Evolutionary conservation across 2,113 vertebrate genomes (phyloP), one percentile per base, ranked within the genome.

Genomic region (Nesogale talazaci): DNA sequence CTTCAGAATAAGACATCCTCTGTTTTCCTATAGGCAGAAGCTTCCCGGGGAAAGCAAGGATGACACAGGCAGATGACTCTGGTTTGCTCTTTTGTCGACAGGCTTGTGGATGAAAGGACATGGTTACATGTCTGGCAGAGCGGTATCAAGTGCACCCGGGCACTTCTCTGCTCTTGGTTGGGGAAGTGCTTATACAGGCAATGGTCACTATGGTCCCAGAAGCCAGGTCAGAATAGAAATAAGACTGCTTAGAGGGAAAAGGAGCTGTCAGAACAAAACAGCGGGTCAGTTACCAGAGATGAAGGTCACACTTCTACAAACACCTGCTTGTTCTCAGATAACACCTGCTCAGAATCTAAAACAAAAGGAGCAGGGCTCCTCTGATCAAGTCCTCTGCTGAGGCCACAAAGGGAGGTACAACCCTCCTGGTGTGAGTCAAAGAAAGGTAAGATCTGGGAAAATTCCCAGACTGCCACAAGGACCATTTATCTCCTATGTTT

Each of bases 251-350:
- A 8, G 4, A 95, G 93, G 94, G 92, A 91, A 96, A 97, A 97
- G 76, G 95, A 97, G 95, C 95, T 96, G 92, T 46, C 75, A 96
- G 95, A 95, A 97, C 93, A 96, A 97, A 97, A 97, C 93, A 91
- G 88, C 88, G 95, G 97, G 97, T 98, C 98, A 97, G 94, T 90
- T 97, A 89, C 93, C 89, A 70, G 0, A 3, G 19, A 96, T 96
- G 63, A 94, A 95, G 97, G 98, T 98, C 97, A 42, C 93, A 92
- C 92, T 97, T 92, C 91, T 91, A 95, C 96, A 97, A 98, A 97
- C 96, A 98, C 98, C 97, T 97, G 97, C 97, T 95, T 96, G 94
- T 97, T 97, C 92, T 23, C 92, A n/a, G 96, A 97, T 97, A 90
- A 94, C 97, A 98, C 97, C 97, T 98, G 96, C 95, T 88, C 88